phyloP scores from a whole-genome alignment of 2,888 invertebrate species.

The Ametastegia equiseti region DNA sequence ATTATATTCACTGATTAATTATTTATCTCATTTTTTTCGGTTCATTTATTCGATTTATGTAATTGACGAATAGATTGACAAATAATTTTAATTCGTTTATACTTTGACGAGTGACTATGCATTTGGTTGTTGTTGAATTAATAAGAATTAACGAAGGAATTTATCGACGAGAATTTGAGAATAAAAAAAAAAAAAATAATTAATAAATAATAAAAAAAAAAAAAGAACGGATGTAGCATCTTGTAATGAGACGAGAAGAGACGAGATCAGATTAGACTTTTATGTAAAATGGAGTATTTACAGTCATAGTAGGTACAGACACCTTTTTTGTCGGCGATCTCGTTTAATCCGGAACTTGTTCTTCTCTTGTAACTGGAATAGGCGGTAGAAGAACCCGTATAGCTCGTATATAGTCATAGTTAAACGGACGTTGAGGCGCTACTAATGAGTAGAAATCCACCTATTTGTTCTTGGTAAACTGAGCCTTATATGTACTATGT shows the following conservation, averaged over 20 bases:
- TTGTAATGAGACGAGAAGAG: background rate
- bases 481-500: background rate
- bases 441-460: slow-evolving; percentile 36
- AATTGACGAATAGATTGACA: too few species aligned
- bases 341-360: background rate
- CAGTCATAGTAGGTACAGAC: background rate
- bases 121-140: too few species aligned
- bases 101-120: too few species aligned
- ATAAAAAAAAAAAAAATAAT: too few species aligned
- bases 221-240: background rate
- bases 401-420: background rate
- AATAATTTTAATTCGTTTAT: too few species aligned
- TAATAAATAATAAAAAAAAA: background rate
- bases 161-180: too few species aligned
- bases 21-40: too few species aligned
- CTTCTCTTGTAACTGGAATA: background rate
- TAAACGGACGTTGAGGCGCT: background rate
- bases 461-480: background rate
- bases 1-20: too few species aligned
- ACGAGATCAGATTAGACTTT: background rate
- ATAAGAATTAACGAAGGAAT: too few species aligned
- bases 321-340: background rate
- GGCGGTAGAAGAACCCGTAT: background rate
- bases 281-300: background rate
- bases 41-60: too few species aligned